phyloP scores from a whole-genome alignment of 2,797 vertebrate species.

The Crenuchus spilurus region DNA sequence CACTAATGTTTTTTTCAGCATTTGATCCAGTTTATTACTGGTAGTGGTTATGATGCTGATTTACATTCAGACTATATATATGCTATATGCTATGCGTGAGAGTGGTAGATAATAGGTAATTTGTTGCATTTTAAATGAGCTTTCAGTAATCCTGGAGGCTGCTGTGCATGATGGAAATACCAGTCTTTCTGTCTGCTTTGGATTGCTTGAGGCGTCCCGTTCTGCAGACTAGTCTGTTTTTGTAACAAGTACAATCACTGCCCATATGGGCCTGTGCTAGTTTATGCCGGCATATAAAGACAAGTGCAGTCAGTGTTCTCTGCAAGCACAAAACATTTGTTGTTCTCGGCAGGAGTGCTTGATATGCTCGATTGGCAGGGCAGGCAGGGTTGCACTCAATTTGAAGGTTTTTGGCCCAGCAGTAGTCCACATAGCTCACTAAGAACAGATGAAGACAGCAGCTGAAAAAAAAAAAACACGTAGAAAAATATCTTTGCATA shows the following conservation, averaged over 20 bases:
- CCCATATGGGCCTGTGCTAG: background rate
- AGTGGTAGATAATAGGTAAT: too few species aligned
- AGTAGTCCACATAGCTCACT: background rate
- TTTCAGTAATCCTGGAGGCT: background rate
- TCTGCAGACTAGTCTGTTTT: background rate
- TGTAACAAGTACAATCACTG: background rate
- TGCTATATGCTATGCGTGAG: too few species aligned
- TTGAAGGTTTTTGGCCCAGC: slow-evolving; percentile 1
- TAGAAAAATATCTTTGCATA: background rate
- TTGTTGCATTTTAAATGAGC: too few species aligned
- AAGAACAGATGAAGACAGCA: slow-evolving; percentile 4
- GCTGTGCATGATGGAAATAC: background rate
- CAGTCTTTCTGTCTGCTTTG: background rate
- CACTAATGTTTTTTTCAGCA: too few species aligned
- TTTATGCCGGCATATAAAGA: background rate
- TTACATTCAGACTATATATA: too few species aligned
- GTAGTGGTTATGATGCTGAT: too few species aligned
- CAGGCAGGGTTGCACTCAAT: slow-evolving; percentile 10
- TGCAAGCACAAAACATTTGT: slow-evolving; percentile 12
- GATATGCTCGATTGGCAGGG: slow-evolving; percentile 21
- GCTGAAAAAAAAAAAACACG: slow-evolving; percentile 2
- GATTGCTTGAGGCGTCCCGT: background rate
- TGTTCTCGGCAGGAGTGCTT: slow-evolving; percentile 19
- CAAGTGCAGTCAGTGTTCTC: background rate
- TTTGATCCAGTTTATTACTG: too few species aligned